These are phyloP conservation scores for Coptodon bakossiorum DNA, from an alignment of 2,113 vertebrate genomes.

Conservation along the genomic window DNA sequence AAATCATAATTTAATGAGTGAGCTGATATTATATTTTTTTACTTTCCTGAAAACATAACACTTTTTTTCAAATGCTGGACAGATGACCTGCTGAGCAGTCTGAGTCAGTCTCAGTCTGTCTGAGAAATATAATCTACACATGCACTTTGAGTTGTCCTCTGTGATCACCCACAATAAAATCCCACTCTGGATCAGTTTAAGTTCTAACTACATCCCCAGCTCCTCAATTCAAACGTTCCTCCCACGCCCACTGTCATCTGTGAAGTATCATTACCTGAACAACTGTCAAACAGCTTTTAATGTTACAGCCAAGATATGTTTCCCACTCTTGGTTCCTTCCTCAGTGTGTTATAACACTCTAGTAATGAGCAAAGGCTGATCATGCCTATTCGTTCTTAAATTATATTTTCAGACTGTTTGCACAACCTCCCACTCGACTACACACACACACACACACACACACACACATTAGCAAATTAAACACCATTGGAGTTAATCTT, in stretches of 20 bases:
- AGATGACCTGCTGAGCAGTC: not conserved
- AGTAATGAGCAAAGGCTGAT: not conserved
- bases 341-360: not conserved
- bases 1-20: not conserved
- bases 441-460: not conserved
- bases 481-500: not conserved
- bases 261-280: not conserved
- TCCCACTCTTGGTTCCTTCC: not conserved
- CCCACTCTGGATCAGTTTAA: slow-evolving; percentile 6
- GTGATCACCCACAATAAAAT: not conserved
- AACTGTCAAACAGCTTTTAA: not conserved
- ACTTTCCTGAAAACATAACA: not conserved
- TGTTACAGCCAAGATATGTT: not conserved
- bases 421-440: not conserved
- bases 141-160: not conserved
- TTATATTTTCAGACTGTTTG: not conserved
- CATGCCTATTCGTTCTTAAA: not conserved
- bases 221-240: not conserved
- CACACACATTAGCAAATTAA: not conserved
- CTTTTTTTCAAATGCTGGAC: not conserved
- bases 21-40: not conserved
- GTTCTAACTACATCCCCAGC: slow-evolving; percentile 12
- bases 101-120: not conserved
- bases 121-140: not conserved
- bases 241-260: not conserved